Percentiles rank a stretch among this genome's conserved stretches.
Conservation (phyloP, 2,113 vertebrate species). For the Pomatostomus ruficeps region DNA sequence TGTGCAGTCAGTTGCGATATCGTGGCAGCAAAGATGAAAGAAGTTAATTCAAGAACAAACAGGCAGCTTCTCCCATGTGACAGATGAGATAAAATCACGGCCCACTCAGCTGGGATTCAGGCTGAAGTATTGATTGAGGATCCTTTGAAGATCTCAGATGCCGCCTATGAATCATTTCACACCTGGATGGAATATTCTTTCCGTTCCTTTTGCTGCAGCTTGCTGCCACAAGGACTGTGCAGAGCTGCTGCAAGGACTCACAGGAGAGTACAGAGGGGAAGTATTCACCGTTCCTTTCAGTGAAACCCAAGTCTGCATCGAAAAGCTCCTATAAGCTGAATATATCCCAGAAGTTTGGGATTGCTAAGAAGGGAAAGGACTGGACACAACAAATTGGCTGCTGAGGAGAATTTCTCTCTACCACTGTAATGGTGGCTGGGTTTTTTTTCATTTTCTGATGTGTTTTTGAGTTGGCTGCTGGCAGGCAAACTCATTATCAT, state of each 20-base stretch:
- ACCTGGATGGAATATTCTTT: constrained; percentile 54
- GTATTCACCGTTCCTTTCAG: background rate
- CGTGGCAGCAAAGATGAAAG: constrained; percentile 27
- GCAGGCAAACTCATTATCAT: constrained; percentile 79
- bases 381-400: background rate
- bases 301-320: background rate
- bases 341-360: background rate
- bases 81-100: constrained; percentile 40
- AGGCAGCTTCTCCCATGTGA: constrained; percentile 27
- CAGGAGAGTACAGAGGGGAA: background rate
- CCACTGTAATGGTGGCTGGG: background rate
- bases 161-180: constrained; percentile 56
- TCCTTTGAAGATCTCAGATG: constrained; percentile 59
- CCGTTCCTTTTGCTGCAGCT: constrained; percentile 5
- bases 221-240: background rate
- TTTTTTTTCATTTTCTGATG: constrained; percentile 9
- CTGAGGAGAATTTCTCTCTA: background rate
- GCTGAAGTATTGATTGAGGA: constrained; percentile 41
- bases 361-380: background rate
- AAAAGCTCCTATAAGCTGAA: background rate
- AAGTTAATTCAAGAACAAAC: constrained; percentile 17
- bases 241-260: background rate
- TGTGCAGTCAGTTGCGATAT: background rate
- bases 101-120: background rate
- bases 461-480: constrained; percentile 83